Evolutionary conservation across 1,140 invertebrate species (phyloP), one percentile per base, ranked within the genome.

Genomic region (Drosophila serrata): DNA sequence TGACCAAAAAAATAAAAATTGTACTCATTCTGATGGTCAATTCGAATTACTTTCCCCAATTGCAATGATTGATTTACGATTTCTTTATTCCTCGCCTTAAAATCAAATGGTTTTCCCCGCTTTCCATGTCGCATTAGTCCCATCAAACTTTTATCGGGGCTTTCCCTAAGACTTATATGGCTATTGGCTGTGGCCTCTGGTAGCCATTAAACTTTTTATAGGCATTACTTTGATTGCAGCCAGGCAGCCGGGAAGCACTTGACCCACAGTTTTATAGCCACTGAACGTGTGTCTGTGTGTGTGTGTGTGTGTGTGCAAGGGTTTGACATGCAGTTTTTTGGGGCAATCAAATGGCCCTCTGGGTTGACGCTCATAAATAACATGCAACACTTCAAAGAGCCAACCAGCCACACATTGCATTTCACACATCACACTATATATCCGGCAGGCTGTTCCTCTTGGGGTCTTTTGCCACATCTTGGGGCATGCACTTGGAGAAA

Each of bases 261-360:
- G 85, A 72, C 56, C 61, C 55, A 70, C 75, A 82, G 82, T 87
- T 86, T 86, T 77, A 82, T 72, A 29, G 79, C 61, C 82, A 82
- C 61, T 82, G 79, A 33, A 22, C 15, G 13, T 13, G 27, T 31
- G 24, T 46, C n/a, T n/a, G n/a, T n/a, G n/a, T n/a, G n/a, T n/a
- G n/a, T n/a, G n/a, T 43, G 40, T 48, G 17, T 58, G 13, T 43
- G 48, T 53, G 59, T 37, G 19, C 29, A 22, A 58, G 58, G 37
- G 69, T 79, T 86, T 86, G 84, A 88, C 79, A 88, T 88, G 82
- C 84, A 82, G 70, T 82, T 76, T 64, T 48, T 27, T n/a, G n/a
- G 13, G 61, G 55, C 39, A 42, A 69, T 70, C 33, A 31, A 76
- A 59, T 56, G 77, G 82, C 67, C 75, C 72, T n/a, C n/a, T 70